Base-by-base conservation (phyloP, 2,113 vertebrate genomes). In the Melanerpes formicivorus region DNA sequence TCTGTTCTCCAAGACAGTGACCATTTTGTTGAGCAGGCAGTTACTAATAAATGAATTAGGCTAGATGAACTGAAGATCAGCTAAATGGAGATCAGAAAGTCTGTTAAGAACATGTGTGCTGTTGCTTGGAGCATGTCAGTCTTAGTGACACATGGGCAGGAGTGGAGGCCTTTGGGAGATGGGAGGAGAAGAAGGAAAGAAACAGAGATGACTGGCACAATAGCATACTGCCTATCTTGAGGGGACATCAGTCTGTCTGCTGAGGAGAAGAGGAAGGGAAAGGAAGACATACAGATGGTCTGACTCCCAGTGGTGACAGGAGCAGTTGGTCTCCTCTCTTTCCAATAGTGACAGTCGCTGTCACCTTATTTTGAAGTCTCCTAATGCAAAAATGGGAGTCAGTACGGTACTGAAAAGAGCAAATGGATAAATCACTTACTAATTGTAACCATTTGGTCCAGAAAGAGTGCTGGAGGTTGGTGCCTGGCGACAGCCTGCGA, bases 281-380 rank as follows among this genome's bases (percentile, higher is more conserved):
- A 72, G 55, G 59, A 79, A 94, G 87, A 88, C 89, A 87, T 56
- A 16, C 67, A 89, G 88, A 71, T 91, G 72, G 75, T 80, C 72
- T 90, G 81, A 54, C 67, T 96, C 48, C 81, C 89, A 69, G 81
- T 11, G 56, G 89, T 64, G 89, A 80, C 72, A 85, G 75, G 29
- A 92, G 87, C 93, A 93, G 87, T 77, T 90, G 91, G 19, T 37
- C 40, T 59, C 72, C 72, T 91, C 52, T 90, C 54, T 21, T 64
- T 71, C 44, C 2, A 3, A 48, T 1, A 85, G 48, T 50, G 87
- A 42, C 90, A 91, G 63, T 59, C 0, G 3, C 75, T 94, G 93
- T 84, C 91, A 62, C 73, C 69, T 81, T 79, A 37, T 65, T 94
- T 44, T 46, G 79, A 69, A 83, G 42, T 34, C 37, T 40, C 44